These are phyloP conservation scores for Toxotes chatareus DNA, from an alignment of 2,113 vertebrate species.

Conservation along the genomic window DNA sequence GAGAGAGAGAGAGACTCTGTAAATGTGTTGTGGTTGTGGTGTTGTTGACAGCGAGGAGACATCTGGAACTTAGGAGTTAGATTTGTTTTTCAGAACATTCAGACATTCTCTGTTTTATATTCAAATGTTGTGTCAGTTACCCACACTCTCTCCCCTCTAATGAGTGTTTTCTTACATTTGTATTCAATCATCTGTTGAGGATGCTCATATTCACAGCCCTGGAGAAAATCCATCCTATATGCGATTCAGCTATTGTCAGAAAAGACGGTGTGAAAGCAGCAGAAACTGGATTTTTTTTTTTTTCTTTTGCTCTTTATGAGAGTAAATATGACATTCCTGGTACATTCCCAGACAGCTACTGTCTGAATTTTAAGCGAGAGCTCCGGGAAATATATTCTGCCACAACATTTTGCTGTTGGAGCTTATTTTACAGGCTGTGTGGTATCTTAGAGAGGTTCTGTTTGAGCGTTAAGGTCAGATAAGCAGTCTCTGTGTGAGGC, in stretches of 20 bases:
- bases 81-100: conserved; percentile 59
- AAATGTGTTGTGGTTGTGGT: conserved; percentile 22
- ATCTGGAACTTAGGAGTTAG: conserved; percentile 55
- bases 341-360: background rate
- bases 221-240: conserved; percentile 22
- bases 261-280: background rate
- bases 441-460: conserved; percentile 9
- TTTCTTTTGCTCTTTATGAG: too few species aligned
- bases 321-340: conserved; percentile 38
- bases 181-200: conserved; percentile 63
- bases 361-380: background rate
- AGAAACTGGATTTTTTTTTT: background rate
- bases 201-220: conserved; percentile 14
- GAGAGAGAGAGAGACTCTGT: conserved; percentile 1
- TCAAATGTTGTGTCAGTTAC: conserved; percentile 54
- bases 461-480: conserved; percentile 60
- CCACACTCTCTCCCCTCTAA: conserved; percentile 3
- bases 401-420: background rate
- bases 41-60: conserved; percentile 48
- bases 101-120: conserved; percentile 56
- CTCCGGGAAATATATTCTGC: background rate
- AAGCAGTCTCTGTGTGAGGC: conserved; percentile 48
- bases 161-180: conserved; percentile 47
- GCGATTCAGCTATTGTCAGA: conserved; percentile 36
- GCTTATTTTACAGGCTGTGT: conserved; percentile 15